Conservation (phyloP, 2,113 vertebrate species). For the Xyrauchen texanus region DNA sequence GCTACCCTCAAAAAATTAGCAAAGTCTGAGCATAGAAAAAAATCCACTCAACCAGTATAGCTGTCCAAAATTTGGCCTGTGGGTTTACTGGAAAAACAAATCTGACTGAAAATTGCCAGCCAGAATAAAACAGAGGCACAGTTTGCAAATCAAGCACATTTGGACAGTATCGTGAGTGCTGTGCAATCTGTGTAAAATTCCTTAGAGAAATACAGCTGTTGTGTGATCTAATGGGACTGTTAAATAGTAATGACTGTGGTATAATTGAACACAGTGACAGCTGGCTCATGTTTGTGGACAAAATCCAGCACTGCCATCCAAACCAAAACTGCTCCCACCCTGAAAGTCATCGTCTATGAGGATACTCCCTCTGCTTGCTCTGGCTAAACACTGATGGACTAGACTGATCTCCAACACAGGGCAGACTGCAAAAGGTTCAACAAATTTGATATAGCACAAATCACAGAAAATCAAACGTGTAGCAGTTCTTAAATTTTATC, state of each 20-base stretch:
- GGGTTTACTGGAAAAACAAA: slow-evolving; percentile 63
- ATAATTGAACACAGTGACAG: slow-evolving; percentile 69
- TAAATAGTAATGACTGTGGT: slow-evolving; percentile 60
- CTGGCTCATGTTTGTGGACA: slow-evolving; percentile 60
- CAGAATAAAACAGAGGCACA: slow-evolving; percentile 64
- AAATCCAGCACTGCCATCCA: neutral
- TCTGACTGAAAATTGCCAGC: slow-evolving; percentile 50
- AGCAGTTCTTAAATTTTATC: too few relatives aligned
- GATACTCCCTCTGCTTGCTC: neutral
- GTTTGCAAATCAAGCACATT: slow-evolving; percentile 66
- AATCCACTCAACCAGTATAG: slow-evolving; percentile 5
- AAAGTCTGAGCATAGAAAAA: neutral
- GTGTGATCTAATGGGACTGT: slow-evolving; percentile 70
- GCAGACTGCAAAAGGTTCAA: neutral
- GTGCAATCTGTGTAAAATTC: slow-evolving; percentile 27
- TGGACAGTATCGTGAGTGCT: slow-evolving; percentile 56
- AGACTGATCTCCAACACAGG: neutral
- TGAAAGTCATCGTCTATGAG: slow-evolving; percentile 36
- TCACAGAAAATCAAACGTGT: too few relatives aligned
- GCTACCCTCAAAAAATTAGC: neutral
- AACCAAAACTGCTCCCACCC: slow-evolving; percentile 34
- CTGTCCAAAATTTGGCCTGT: slow-evolving; percentile 32
- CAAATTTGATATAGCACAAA: neutral
- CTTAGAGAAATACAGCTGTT: slow-evolving; percentile 34
- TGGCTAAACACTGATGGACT: slow-evolving; percentile 17